phyloP scores from a whole-genome alignment of 2,113 vertebrate species.

The Myrmecobius fasciatus region DNA sequence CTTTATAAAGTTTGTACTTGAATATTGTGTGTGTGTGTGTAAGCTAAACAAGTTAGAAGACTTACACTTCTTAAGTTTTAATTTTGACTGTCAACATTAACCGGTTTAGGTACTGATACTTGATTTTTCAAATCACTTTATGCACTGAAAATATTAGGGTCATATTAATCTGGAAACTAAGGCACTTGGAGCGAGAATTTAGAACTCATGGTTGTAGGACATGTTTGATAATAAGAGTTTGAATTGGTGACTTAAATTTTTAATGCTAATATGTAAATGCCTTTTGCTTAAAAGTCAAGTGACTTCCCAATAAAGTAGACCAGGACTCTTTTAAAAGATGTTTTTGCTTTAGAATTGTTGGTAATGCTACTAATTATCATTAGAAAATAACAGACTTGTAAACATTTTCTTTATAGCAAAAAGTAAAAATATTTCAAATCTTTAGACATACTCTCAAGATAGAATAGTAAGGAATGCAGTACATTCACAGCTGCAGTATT shows the following conservation, averaged over 20 bases:
- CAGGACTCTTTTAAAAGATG: not conserved
- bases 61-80: conserved; percentile 15
- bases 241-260: conserved; percentile 37
- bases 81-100: conserved; percentile 32
- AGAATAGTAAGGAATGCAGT: not conserved
- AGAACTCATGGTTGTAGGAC: not conserved
- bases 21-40: not conserved
- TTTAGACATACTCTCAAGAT: not conserved
- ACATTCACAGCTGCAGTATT: not conserved
- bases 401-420: not conserved
- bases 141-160: not conserved
- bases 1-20: conserved; percentile 28
- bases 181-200: not conserved
- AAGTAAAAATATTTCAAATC: not conserved
- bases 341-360: conserved; percentile 12
- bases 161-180: not conserved
- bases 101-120: conserved; percentile 28
- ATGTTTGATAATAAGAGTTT: not conserved
- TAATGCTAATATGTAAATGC: conserved; percentile 38
- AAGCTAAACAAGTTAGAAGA: not conserved
- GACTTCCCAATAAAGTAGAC: not conserved
- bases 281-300: conserved; percentile 16
- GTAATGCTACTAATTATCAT: conserved; percentile 2
- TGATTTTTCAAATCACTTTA: not conserved
- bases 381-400: conserved; percentile 1